Percentiles rank a stretch among this genome's conserved stretches.
phyloP scores from a whole-genome alignment of 2,797 vertebrate species.

The Novumbra hubbsi region DNA sequence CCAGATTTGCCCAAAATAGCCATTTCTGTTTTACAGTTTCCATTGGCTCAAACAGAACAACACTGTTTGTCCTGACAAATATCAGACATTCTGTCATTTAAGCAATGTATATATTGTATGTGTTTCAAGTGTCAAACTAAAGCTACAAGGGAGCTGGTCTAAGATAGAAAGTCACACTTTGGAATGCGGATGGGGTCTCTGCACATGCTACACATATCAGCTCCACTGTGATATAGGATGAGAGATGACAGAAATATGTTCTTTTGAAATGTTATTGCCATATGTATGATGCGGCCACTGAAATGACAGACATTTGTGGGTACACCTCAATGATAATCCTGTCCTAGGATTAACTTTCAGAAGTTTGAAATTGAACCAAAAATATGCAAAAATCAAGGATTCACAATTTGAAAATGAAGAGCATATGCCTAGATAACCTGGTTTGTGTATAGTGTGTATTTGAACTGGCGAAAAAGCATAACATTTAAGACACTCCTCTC shows the following conservation, averaged over 20 bases:
- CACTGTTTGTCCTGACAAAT: neutral
- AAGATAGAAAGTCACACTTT: conserved; percentile 30
- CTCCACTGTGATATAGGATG: conserved; percentile 16
- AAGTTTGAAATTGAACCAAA: conserved; percentile 8
- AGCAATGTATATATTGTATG: conserved; percentile 29
- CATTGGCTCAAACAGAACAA: conserved; percentile 26
- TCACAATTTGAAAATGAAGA: conserved; percentile 1
- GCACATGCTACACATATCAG: neutral
- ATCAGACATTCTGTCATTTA: neutral
- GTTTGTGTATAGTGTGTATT: no score
- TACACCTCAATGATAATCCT: conserved; percentile 1
- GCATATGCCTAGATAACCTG: neutral
- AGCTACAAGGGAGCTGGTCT: conserved; percentile 39
- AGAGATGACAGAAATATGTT: conserved; percentile 45
- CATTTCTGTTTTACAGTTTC: conserved; percentile 7
- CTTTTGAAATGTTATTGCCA: conserved; percentile 31
- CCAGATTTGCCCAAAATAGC: conserved; percentile 40
- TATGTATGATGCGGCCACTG: conserved; percentile 43
- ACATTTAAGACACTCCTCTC: conserved; percentile 19
- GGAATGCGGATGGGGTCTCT: neutral
- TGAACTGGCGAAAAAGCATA: neutral
- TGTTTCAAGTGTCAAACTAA: conserved; percentile 1
- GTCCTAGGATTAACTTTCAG: conserved; percentile 17
- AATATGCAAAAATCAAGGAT: conserved; percentile 16
- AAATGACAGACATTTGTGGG: conserved; percentile 14